phyloP scores from a whole-genome alignment of 2,113 vertebrate genomes.

The Gadus chalcogrammus region DNA sequence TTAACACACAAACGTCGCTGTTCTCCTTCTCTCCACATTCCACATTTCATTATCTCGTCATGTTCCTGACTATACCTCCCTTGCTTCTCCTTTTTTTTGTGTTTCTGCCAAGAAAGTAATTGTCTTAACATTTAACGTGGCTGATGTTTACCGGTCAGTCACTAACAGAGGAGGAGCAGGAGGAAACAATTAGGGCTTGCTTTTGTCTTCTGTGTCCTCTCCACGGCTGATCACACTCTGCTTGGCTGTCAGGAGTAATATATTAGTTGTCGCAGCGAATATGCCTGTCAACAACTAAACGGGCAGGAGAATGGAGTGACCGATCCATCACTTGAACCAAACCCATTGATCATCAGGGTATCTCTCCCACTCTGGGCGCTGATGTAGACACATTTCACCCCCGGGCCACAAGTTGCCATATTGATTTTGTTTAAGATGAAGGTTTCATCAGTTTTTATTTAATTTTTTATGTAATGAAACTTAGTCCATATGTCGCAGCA shows the following conservation, averaged over 20 bases:
- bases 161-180: no score
- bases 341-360: conserved; percentile 52
- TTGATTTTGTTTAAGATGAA: conserved; percentile 10
- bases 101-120: background rate
- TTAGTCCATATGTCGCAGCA: no score
- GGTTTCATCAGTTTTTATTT: background rate
- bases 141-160: no score
- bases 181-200: no score
- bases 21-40: background rate
- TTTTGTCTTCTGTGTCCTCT: conserved; percentile 25
- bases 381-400: conserved; percentile 41
- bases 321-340: conserved; percentile 59
- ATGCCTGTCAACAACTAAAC: conserved; percentile 35
- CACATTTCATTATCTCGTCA: background rate
- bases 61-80: background rate
- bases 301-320: conserved; percentile 22
- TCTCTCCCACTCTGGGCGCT: conserved; percentile 46
- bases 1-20: background rate
- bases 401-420: conserved; percentile 27
- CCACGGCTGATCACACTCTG: conserved; percentile 43
- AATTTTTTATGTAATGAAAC: background rate
- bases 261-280: conserved; percentile 46
- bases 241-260: conserved; percentile 34
- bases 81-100: background rate
- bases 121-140: no score